Percentiles rank a stretch among this genome's conserved stretches.
phyloP scores from a whole-genome alignment of 1,140 invertebrate genomes.

The Trichonephila clavata region DNA sequence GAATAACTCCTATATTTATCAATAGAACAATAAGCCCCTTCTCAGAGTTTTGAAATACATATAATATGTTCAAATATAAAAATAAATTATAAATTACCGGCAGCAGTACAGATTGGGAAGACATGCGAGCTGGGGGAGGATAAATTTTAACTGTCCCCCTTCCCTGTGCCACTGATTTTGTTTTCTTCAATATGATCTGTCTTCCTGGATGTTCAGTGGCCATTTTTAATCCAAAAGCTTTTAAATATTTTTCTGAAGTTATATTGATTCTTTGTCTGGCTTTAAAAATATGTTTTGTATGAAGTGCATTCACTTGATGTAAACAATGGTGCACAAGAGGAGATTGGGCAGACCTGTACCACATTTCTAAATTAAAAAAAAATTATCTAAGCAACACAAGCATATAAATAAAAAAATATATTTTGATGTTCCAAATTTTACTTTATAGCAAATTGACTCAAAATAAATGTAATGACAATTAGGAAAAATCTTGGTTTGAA shows the following conservation, averaged over 20 bases:
- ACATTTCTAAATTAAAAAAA: neutral
- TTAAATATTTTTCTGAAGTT: neutral
- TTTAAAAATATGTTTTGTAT: neutral
- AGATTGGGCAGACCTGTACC: neutral
- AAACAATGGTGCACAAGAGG: neutral
- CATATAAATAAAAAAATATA: no score
- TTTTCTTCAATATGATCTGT: neutral
- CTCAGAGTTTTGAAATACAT: no score
- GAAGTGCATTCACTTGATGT: neutral
- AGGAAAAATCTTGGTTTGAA: no score
- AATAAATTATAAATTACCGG: constrained; percentile 19
- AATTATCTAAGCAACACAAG: no score
- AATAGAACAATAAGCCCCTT: no score
- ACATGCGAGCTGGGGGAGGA: constrained; percentile 33
- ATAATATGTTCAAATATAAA: no score
- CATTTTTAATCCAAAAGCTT: neutral
- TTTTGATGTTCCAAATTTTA: no score
- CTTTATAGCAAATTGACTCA: no score
- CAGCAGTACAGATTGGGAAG: constrained; percentile 33
- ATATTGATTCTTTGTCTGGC: neutral
- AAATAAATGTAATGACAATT: no score
- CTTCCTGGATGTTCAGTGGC: neutral
- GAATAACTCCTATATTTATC: no score
- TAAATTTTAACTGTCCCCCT: constrained; percentile 25
- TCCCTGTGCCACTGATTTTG: neutral